These are phyloP conservation scores for Dasyurus viverrinus DNA, from an alignment of 2,113 vertebrate genomes.

Conservation along the genomic window DNA sequence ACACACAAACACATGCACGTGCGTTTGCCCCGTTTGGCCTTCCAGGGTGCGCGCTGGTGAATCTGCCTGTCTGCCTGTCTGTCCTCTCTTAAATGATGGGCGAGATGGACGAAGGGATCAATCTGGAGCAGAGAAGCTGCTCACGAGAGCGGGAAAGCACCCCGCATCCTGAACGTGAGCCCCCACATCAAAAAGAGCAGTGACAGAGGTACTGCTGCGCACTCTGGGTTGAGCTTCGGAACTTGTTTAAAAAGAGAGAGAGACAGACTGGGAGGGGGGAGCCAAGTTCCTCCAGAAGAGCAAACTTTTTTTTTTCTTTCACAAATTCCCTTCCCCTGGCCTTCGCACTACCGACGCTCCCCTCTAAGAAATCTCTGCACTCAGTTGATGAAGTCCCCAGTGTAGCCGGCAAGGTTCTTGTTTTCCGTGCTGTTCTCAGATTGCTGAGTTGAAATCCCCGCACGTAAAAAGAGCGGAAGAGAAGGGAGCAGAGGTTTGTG, in stretches of 20 bases:
- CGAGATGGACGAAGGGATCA: not conserved
- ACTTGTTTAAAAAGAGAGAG: not conserved
- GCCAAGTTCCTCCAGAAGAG: slow-evolving; percentile 18
- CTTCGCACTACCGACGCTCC: slow-evolving; percentile 28
- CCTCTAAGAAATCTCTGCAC: not conserved
- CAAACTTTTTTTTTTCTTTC: slow-evolving; percentile 26
- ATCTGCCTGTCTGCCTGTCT: not conserved
- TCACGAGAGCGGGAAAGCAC: slow-evolving; percentile 31
- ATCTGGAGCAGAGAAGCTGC: not conserved
- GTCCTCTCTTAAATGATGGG: not conserved
- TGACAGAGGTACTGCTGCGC: not conserved
- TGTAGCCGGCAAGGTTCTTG: slow-evolving; percentile 13
- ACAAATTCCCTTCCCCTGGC: slow-evolving; percentile 42
- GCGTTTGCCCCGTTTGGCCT: slow-evolving; percentile 3
- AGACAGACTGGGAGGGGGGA: not conserved
- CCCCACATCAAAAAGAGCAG: not conserved
- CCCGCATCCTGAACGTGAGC: slow-evolving; percentile 46
- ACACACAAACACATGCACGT: slow-evolving; percentile 30
- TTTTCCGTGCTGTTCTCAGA: slow-evolving; percentile 28
- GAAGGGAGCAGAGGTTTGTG: not conserved
- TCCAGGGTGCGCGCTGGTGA: not conserved
- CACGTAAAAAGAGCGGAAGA: not conserved
- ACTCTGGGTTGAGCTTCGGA: not conserved
- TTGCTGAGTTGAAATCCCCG: slow-evolving; percentile 1
- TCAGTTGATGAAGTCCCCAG: slow-evolving; percentile 10